Evolutionary conservation across 2,888 invertebrate genomes (phyloP).

Genomic region (Podabrus alpinus): DNA sequence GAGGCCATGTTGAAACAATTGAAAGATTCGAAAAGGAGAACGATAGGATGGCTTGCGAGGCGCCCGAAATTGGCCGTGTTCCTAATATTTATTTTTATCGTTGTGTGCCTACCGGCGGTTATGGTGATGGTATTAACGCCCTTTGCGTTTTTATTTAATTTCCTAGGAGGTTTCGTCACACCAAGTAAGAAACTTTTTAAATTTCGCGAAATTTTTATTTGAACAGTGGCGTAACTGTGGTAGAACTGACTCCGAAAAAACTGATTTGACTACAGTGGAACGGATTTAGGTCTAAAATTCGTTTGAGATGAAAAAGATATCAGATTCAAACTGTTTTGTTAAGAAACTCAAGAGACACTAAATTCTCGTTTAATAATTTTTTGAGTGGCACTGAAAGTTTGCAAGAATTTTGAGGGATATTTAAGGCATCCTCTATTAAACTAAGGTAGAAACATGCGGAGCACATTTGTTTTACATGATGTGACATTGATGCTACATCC

Average conservation of each 20-base stretch:
- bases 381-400: too few relatives aligned
- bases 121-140: constrained; percentile 4
- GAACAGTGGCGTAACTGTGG: not conserved
- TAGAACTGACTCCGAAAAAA: not conserved
- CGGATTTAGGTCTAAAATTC: too few relatives aligned
- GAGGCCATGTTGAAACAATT: not conserved
- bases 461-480: too few relatives aligned
- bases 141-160: constrained; percentile 3
- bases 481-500: too few relatives aligned
- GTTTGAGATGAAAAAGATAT: too few relatives aligned
- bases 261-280: too few relatives aligned
- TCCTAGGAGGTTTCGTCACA: constrained; percentile 6
- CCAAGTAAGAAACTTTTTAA: not conserved
- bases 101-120: constrained; percentile 5
- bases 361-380: too few relatives aligned
- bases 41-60: constrained; percentile 15
- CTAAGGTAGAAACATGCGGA: too few relatives aligned
- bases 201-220: not conserved
- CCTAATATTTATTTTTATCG: not conserved
- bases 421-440: too few relatives aligned
- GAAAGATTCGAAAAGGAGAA: not conserved
- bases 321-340: too few relatives aligned
- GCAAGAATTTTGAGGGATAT: too few relatives aligned
- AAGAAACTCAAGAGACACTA: too few relatives aligned
- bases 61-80: not conserved